Evolutionary conservation across 2,797 vertebrate genomes (phyloP), one percentile per base, ranked within the genome.

Genomic region (Podargus strigoides): DNA sequence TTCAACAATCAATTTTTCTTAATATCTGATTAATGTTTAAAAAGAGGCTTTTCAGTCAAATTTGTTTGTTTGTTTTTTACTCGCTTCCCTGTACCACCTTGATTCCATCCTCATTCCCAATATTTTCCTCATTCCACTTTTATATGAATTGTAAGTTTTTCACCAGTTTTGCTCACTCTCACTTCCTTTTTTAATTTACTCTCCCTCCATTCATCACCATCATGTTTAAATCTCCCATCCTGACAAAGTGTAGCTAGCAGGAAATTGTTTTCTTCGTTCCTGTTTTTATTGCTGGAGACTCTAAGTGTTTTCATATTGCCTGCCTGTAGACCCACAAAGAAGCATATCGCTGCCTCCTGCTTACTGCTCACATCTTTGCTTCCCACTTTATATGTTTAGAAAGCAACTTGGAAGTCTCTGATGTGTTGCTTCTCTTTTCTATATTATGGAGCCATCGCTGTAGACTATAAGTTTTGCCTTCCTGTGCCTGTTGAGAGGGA

Each of bases 371-470:
- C 44, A 20, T 64, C 74, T 76, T 60, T 81, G 28, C 58, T 89
- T 89, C 70, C n/a, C 28, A 27, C 60, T 77, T 79, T 16, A 23
- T 59, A 28, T 28, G 12, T 41, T 85, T 36, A 69, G 46, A 68
- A 89, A 96, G 47, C 28, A 49, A 52, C 53, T 68, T n/a, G 28
- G 14, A 60, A 52, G 23, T 36, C 62, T 75, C 39, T 13, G 12
- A 18, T 60, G 46, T 56, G 32, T 64, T 87, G 22, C 46, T 64
- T 64, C 20, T 81, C 13, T 73, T 58, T 23, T 24, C 58, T 44
- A 0, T 66, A 5, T 37, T 60, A n/a, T 1, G 7, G 34, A 47
- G 18, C 32, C 1, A 0, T 68, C 0, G 0, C 59, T 56, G 28
- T 60, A 68, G 72, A 44, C 12, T 42, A 6, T 10, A 22, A 63